Conservation (phyloP, 2,113 vertebrate genomes). For the Pardalotus punctatus region DNA sequence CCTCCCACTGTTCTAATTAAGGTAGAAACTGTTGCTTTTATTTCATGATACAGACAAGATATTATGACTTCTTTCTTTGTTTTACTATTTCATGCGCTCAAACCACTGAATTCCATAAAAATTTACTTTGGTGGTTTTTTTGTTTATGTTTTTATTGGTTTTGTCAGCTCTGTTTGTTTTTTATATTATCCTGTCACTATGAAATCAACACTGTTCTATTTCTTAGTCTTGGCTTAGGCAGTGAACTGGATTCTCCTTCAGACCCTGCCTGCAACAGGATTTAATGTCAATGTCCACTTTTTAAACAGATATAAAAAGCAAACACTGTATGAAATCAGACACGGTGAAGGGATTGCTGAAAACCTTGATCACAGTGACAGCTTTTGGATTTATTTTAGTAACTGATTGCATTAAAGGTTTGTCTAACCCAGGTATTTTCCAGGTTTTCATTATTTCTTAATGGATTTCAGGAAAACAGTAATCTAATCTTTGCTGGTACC, state of each 20-base stretch:
- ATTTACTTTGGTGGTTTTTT: not conserved
- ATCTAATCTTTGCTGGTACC: not conserved
- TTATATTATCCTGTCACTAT: not conserved
- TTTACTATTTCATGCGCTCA: not conserved
- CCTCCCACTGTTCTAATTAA: not conserved
- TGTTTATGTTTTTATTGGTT: not conserved
- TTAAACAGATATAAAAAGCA: not conserved
- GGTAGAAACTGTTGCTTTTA: not conserved
- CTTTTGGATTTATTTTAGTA: not conserved
- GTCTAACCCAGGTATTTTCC: not conserved
- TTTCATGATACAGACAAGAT: not conserved
- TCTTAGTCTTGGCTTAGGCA: not conserved
- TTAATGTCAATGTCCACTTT: not conserved
- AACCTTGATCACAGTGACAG: not conserved
- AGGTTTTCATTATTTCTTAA: not conserved
- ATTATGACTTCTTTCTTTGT: not conserved
- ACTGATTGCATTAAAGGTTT: not conserved
- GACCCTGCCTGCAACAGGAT: accelerated
- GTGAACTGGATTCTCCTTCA: not conserved
- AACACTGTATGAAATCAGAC: not conserved
- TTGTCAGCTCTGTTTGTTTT: not conserved
- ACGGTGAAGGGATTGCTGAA: not conserved
- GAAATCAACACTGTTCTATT: not conserved
- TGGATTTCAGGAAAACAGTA: not conserved
- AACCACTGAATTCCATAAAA: not conserved